phyloP scores from a whole-genome alignment of 2,113 vertebrate species.

The Brevimyrus niger region DNA sequence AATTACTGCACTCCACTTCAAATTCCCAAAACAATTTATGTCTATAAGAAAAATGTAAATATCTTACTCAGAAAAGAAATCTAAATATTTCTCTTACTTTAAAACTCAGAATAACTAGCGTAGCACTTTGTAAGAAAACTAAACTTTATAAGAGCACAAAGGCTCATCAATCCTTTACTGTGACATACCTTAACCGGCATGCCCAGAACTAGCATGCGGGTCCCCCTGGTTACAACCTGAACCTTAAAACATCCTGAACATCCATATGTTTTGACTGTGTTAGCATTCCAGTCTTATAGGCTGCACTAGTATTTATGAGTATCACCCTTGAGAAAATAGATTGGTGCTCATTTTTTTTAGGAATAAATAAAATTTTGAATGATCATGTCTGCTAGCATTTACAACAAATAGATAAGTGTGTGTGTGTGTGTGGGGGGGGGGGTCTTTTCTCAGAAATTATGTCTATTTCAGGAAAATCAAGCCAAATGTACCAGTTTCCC shows the following conservation, averaged over 20 bases:
- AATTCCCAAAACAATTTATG: background rate
- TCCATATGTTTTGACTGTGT: background rate
- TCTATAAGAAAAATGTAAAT: background rate
- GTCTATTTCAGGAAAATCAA: background rate
- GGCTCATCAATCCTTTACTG: background rate
- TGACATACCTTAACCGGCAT: background rate
- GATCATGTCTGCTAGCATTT: background rate
- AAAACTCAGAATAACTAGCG: background rate
- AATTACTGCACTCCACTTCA: background rate
- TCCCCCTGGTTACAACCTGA: background rate
- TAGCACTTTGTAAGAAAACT: background rate
- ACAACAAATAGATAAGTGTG: background rate
- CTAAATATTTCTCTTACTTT: background rate
- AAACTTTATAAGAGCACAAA: too few species aligned
- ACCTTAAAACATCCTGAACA: background rate
- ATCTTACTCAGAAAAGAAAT: background rate
- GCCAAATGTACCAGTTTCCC: background rate
- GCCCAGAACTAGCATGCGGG: background rate
- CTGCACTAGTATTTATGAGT: background rate
- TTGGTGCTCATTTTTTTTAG: background rate
- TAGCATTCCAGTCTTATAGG: background rate
- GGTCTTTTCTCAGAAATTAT: background rate
- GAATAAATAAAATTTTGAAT: background rate
- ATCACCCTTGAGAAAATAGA: background rate
- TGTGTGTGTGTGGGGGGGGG: background rate